These are phyloP conservation scores for Epizoanthus scotinus DNA, from an alignment of 92 coral and sea anemone genomes.

Conservation along the genomic window DNA sequence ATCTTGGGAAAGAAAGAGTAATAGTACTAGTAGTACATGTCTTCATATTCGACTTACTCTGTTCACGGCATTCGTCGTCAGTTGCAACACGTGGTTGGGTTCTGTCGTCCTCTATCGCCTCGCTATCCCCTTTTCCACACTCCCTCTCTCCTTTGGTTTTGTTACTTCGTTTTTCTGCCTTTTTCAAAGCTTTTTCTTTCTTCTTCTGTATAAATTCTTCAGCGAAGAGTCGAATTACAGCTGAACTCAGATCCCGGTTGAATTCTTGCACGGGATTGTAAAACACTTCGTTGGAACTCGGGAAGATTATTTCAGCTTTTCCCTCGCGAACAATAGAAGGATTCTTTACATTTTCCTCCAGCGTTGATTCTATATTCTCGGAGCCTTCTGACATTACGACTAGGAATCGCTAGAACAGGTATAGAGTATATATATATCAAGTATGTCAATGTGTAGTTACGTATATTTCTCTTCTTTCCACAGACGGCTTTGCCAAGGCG, in stretches of 20 bases:
- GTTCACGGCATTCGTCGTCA: background rate
- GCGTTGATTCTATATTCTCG: constrained; percentile 16
- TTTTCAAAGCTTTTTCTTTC: constrained; percentile 26
- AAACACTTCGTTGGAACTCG: constrained; percentile 81
- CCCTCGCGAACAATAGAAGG: constrained; percentile 76
- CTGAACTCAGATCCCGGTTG: constrained; percentile 92
- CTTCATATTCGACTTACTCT: background rate
- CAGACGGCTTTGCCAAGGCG: too few relatives aligned
- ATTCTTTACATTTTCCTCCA: constrained; percentile 1
- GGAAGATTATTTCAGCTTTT: constrained; percentile 89
- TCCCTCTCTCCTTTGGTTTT: background rate
- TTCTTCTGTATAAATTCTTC: constrained; percentile 64
- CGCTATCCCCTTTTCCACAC: background rate
- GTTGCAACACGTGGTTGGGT: constrained; percentile 7
- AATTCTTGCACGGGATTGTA: constrained; percentile 98
- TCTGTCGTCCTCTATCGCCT: background rate
- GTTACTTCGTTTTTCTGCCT: background rate
- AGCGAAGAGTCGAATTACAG: constrained; percentile 71
- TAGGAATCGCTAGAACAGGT: too few relatives aligned
- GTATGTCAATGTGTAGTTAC: too few relatives aligned
- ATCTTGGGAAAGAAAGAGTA: too few relatives aligned
- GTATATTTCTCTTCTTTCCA: too few relatives aligned
- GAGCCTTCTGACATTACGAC: constrained; percentile 9
- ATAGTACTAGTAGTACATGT: too few relatives aligned
- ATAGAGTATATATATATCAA: too few relatives aligned